Evolutionary conservation across 2,888 invertebrate species (phyloP).

Genomic region (Drosophila pegasa): DNA sequence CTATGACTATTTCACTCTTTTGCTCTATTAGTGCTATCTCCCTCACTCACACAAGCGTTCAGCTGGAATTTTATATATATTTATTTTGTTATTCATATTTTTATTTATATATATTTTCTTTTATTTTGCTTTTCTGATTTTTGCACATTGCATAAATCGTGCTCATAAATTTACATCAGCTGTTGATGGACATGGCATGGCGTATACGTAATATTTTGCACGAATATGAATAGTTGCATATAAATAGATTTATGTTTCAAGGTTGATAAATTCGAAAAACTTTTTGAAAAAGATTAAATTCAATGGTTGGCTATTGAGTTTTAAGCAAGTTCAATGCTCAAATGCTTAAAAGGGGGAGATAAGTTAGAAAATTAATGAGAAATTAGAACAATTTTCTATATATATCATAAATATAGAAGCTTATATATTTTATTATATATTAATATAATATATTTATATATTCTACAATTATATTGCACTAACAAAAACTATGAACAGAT

Average conservation of each 20-base stretch:
- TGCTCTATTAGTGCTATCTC: background rate
- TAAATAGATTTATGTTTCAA: constrained; percentile 6
- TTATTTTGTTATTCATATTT: background rate
- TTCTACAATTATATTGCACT: no score
- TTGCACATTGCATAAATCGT: constrained; percentile 36
- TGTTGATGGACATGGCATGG: constrained; percentile 30
- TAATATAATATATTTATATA: no score
- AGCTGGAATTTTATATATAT: background rate
- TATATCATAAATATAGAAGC: background rate
- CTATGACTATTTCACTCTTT: background rate
- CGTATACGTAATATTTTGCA: constrained; percentile 59
- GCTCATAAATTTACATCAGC: constrained; percentile 56
- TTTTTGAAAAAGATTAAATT: background rate
- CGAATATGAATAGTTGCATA: constrained; percentile 6
- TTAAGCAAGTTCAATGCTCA: no score
- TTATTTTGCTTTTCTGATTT: background rate
- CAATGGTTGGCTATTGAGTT: background rate
- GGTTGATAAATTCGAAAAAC: background rate
- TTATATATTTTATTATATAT: background rate
- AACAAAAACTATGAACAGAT: background rate
- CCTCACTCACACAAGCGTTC: background rate
- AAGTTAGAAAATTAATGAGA: no score
- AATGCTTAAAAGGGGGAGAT: no score
- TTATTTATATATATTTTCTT: background rate
- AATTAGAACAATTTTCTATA: no score